Base-by-base conservation (phyloP, 2,888 invertebrate species). In the Miltochrista miniata region DNA sequence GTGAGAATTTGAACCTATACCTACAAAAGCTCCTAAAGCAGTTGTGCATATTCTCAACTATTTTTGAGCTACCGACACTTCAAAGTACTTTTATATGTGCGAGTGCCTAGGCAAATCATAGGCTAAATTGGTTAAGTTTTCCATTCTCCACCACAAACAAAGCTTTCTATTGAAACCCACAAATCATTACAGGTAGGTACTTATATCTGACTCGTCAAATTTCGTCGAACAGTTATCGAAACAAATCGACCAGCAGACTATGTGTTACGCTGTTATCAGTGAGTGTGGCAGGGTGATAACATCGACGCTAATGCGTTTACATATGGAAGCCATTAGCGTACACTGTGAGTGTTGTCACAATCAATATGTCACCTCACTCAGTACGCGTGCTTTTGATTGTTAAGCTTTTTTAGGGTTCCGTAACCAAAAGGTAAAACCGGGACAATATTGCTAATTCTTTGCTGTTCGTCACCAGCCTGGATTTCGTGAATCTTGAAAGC, bases 261-360 rank as follows among this genome's bases (percentile, higher is more conserved):
- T 24, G 31, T 31, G 31, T 50, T 33, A 43, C 43, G 14, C 42
- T 40, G 64, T 71, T 78, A 78, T 76, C 69, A 50, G 53, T 56
- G 45, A 11, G 24, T 8, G 59, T 49, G 63, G 63, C 45, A 45
- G 8, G 10, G 58, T 52, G 73, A 76, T 77, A 76, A 73, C 56
- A 50, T 69, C 64, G 54, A 54, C 56, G 63, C 70, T 83, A 83
- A 82, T 83, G 83, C 72, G 76, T 82, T 77, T 77, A 73, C 72
- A 65, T 56, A 72, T 54, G 48, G 76, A 74, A 72, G 70, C 65
- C 70, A 74, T 70, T 72, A 74, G 61, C 56, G 47, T 46, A 18
- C 11, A 39, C 51, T 48, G 55, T 59, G 51, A 62, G 59, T 61
- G 59, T 40, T 37, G 18, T 45, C 43, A 47, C 37, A 48, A 36